Conservation (phyloP, 2,888 invertebrate species). For the Pyrgus malvae region DNA sequence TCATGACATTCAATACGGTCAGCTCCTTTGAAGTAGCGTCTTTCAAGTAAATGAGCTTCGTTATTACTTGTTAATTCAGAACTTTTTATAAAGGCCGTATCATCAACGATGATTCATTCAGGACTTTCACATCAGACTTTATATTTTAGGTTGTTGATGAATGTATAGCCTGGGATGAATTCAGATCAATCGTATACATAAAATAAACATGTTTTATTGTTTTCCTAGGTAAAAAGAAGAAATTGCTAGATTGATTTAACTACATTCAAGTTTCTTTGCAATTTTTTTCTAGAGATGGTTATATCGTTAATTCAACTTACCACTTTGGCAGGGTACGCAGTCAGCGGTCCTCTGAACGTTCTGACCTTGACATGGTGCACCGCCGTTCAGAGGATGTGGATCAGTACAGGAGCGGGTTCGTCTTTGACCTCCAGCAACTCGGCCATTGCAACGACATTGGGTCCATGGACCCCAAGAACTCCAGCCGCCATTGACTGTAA, state of each 20-base stretch:
- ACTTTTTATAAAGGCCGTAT: too few species aligned
- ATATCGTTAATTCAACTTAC: constrained; percentile 43
- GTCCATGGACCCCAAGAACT: constrained; percentile 95
- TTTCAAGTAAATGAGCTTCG: not conserved
- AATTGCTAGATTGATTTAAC: too few species aligned
- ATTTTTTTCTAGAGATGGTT: not conserved
- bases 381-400: constrained; percentile 96
- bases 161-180: too few species aligned
- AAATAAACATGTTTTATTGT: too few species aligned
- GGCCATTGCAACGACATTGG: constrained; percentile 92
- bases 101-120: too few species aligned
- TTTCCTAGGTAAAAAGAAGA: too few species aligned
- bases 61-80: constrained; percentile 2
- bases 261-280: too few species aligned
- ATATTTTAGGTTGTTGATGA: too few species aligned
- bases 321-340: constrained; percentile 87
- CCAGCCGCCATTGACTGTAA: constrained; percentile 97
- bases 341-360: constrained; percentile 90
- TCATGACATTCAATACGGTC: constrained; percentile 8
- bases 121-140: too few species aligned
- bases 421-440: constrained; percentile 88
- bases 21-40: constrained; percentile 11
- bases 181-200: too few species aligned
- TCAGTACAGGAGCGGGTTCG: constrained; percentile 92
- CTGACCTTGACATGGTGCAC: constrained; percentile 91